Percentiles rank a stretch among this genome's conserved stretches.
These are phyloP conservation scores for Eulimnadia texana DNA, from an alignment of 1,140 invertebrate species.

Conservation along the genomic window DNA sequence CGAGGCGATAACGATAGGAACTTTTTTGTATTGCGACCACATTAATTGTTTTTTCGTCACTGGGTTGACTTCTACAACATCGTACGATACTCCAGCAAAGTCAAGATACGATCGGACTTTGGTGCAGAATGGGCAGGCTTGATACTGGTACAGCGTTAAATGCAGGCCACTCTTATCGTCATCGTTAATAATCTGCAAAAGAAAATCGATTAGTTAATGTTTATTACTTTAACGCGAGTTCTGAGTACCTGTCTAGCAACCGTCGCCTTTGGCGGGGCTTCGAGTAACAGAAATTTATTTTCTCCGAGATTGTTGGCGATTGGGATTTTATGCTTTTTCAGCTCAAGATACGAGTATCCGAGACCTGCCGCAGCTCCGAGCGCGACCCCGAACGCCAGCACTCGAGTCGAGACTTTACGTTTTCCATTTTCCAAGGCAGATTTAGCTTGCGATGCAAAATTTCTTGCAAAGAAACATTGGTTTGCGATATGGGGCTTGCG, in stretches of 20 bases:
- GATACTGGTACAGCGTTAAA: slow-evolving; percentile 85
- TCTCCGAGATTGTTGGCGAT: slow-evolving; percentile 31
- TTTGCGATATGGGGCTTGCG: neutral
- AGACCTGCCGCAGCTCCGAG: slow-evolving; percentile 16
- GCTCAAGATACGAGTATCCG: slow-evolving; percentile 34
- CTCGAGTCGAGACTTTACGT: neutral
- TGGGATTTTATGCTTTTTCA: slow-evolving; percentile 30
- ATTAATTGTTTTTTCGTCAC: slow-evolving; percentile 77
- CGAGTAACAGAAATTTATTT: slow-evolving; percentile 30
- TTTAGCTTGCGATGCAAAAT: neutral
- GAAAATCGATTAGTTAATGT: slow-evolving; percentile 19
- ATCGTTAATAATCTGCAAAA: slow-evolving; percentile 41
- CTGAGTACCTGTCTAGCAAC: slow-evolving; percentile 31
- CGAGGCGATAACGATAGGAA: slow-evolving; percentile 78
- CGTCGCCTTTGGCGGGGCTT: slow-evolving; percentile 33
- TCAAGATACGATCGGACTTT: slow-evolving; percentile 91
- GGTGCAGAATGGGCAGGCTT: slow-evolving; percentile 97
- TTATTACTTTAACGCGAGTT: slow-evolving; percentile 2
- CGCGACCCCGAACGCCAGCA: slow-evolving; percentile 1
- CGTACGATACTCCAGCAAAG: slow-evolving; percentile 84
- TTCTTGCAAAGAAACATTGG: neutral
- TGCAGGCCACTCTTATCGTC: slow-evolving; percentile 59
- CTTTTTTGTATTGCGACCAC: slow-evolving; percentile 91
- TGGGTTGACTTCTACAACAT: slow-evolving; percentile 93
- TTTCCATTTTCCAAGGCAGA: slow-evolving; percentile 2